A percentile compares a stretch with the other conserved stretches of the same genome.
These are phyloP conservation scores for Craniophora ligustri DNA, from an alignment of 2,888 invertebrate genomes.

Conservation along the genomic window DNA sequence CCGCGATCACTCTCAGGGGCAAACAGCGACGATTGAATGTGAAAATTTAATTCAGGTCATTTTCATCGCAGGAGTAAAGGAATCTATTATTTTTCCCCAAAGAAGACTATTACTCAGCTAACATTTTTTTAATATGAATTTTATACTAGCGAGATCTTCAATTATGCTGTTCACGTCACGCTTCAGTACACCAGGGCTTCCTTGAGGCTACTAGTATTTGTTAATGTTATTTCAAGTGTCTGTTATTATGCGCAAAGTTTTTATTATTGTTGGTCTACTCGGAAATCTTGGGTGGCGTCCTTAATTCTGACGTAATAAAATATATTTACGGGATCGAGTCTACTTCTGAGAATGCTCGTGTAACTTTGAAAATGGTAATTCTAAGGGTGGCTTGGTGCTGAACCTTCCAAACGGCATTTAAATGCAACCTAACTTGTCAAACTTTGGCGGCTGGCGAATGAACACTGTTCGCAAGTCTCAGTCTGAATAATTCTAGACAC, in stretches of 20 bases:
- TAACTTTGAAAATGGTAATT: constrained; percentile 79
- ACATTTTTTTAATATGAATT: constrained; percentile 66
- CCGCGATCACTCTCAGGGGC: constrained; percentile 79
- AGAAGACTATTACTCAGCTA: constrained; percentile 75
- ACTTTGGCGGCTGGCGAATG: constrained; percentile 77
- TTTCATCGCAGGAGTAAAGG: constrained; percentile 76
- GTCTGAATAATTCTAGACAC: constrained; percentile 47
- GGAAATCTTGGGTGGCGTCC: constrained; percentile 41
- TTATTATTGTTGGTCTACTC: constrained; percentile 50
- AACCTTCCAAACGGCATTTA: constrained; percentile 68
- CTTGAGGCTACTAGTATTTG: constrained; percentile 44
- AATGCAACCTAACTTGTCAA: constrained; percentile 82
- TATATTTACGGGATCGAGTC: constrained; percentile 2
- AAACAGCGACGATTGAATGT: constrained; percentile 85
- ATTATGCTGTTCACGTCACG: constrained; percentile 60
- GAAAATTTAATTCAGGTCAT: constrained; percentile 86
- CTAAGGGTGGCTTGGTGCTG: constrained; percentile 59
- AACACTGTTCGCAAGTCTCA: constrained; percentile 63
- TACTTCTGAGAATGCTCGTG: constrained; percentile 57
- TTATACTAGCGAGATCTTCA: constrained; percentile 44
- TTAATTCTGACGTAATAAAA: constrained; percentile 19
- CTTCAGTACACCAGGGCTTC: constrained; percentile 31
- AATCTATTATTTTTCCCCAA: constrained; percentile 81
- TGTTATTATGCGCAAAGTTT: constrained; percentile 59
- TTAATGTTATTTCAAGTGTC: constrained; percentile 58